Percentiles rank a stretch among this genome's conserved stretches.
phyloP scores from a whole-genome alignment of 2,888 invertebrate genomes.

The Leptopterna dolabrata region DNA sequence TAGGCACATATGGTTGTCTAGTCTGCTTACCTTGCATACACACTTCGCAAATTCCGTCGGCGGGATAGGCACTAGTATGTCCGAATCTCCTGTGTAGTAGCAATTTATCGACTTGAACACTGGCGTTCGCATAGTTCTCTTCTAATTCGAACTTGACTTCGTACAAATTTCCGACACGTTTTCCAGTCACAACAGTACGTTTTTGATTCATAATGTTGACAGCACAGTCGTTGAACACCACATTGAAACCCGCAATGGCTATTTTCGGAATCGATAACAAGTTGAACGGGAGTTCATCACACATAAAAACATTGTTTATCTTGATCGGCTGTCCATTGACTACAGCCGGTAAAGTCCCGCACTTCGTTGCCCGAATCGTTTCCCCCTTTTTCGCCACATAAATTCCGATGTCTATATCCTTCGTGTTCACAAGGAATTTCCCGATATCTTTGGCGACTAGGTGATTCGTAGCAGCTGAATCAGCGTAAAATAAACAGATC shows the following conservation, averaged over 20 bases:
- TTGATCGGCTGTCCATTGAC: background rate
- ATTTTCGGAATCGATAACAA: background rate
- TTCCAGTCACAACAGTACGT: background rate
- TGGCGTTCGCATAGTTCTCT: background rate
- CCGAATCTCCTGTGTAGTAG: conserved; percentile 12
- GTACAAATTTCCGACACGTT: background rate
- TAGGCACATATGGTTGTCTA: background rate
- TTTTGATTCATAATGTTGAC: background rate
- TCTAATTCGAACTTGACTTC: background rate
- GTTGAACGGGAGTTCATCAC: background rate
- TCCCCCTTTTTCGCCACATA: conserved; percentile 14
- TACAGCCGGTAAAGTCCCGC: background rate
- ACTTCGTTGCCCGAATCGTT: background rate
- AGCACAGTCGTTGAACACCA: background rate
- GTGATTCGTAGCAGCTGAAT: too few species aligned
- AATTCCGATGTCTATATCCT: background rate
- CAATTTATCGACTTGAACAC: background rate
- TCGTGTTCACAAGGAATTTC: too few species aligned
- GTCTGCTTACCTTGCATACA: conserved; percentile 25
- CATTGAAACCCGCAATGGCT: background rate
- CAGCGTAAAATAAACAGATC: background rate
- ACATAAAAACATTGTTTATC: background rate
- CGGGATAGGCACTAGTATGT: background rate
- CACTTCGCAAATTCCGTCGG: background rate
- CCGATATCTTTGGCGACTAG: too few species aligned